Evolutionary conservation across 2,888 invertebrate species (phyloP).

Genomic region (Pocota personata): DNA sequence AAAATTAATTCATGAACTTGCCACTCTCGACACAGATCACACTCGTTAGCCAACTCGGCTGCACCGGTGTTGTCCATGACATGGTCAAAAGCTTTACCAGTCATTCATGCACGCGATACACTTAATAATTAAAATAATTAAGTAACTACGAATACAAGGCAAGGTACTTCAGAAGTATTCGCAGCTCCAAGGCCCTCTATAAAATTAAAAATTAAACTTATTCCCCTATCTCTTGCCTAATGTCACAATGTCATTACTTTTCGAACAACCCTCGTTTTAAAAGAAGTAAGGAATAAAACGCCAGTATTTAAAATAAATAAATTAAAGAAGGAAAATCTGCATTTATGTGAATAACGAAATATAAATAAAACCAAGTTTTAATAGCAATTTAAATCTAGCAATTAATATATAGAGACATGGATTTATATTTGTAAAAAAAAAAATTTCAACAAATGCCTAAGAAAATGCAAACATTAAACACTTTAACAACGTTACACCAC

Average conservation of each 20-base stretch:
- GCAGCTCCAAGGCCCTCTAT: too few relatives aligned
- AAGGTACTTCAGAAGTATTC: too few relatives aligned
- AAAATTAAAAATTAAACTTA: too few relatives aligned
- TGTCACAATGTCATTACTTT: constrained; percentile 29
- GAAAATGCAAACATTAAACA: constrained; percentile 57
- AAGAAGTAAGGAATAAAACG: constrained; percentile 14
- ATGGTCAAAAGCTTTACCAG: too few relatives aligned
- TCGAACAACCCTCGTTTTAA: constrained; percentile 35
- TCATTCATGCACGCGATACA: too few relatives aligned
- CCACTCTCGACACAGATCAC: too few relatives aligned
- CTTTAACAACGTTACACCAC: constrained; percentile 44
- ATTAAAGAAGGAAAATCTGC: constrained; percentile 11
- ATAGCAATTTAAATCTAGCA: constrained; percentile 52
- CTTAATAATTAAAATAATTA: too few relatives aligned
- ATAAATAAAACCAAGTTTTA: neutral
- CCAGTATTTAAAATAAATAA: constrained; percentile 9
- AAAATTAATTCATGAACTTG: too few relatives aligned
- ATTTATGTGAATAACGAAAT: constrained; percentile 30
- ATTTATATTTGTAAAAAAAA: constrained; percentile 6
- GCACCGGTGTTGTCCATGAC: too few relatives aligned
- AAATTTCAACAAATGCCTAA: constrained; percentile 25
- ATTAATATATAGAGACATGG: constrained; percentile 38
- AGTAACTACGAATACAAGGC: too few relatives aligned
- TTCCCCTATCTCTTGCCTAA: too few relatives aligned
- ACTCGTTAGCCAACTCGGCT: too few relatives aligned